Evolutionary conservation across 2,113 vertebrate species (phyloP).

Genomic region (Elanus axillaris): DNA sequence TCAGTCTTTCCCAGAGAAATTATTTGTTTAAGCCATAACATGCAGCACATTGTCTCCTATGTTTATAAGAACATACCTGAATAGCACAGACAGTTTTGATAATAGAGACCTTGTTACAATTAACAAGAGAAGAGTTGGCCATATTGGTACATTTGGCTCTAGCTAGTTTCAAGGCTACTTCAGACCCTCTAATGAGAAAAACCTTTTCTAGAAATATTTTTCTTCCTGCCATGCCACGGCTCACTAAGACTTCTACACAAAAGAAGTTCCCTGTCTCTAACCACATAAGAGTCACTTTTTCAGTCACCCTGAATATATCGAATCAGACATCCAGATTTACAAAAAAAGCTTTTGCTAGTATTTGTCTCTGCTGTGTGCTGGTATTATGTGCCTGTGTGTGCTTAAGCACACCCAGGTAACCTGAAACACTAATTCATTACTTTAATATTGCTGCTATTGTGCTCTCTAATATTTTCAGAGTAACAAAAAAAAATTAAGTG

Average conservation of each 20-base stretch:
- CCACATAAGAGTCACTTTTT: background rate
- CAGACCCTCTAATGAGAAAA: background rate
- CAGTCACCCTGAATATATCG: background rate
- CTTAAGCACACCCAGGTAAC: background rate
- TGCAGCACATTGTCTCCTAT: background rate
- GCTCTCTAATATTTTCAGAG: background rate
- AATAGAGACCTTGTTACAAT: background rate
- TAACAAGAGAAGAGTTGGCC: background rate
- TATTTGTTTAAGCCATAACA: background rate
- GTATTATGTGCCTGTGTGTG: background rate
- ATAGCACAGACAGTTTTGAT: background rate
- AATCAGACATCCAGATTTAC: background rate
- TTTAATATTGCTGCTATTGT: no score
- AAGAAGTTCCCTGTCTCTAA: background rate
- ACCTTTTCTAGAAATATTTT: background rate
- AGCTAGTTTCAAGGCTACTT: background rate
- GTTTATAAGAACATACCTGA: background rate
- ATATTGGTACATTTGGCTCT: background rate
- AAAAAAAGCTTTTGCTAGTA: background rate
- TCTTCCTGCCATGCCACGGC: background rate
- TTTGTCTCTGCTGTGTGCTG: background rate
- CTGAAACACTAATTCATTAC: background rate
- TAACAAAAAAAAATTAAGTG: accelerated
- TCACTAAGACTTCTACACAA: background rate
- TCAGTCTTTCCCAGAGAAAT: background rate